These are phyloP conservation scores for Argyresthia albistria DNA, from an alignment of 2,888 invertebrate species.

Conservation along the genomic window DNA sequence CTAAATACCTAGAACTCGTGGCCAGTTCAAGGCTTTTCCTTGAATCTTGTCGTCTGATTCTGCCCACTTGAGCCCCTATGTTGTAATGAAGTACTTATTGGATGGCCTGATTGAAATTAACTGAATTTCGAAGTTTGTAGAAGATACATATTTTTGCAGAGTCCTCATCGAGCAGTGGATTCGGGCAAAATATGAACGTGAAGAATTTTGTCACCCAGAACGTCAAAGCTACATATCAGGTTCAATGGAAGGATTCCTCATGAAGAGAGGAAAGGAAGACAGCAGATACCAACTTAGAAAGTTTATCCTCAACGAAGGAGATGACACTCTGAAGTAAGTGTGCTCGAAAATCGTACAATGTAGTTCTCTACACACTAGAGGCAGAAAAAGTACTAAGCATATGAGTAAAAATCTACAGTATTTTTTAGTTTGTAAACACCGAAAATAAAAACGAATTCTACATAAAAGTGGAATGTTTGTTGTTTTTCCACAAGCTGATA, in stretches of 20 bases:
- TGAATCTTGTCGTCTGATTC: too few relatives aligned
- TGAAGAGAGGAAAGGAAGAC: slow-evolving; percentile 92
- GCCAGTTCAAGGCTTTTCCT: too few relatives aligned
- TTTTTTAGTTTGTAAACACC: too few relatives aligned
- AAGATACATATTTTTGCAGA: slow-evolving; percentile 56
- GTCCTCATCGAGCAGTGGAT: slow-evolving; percentile 93
- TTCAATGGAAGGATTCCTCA: slow-evolving; percentile 87
- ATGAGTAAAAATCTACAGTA: too few relatives aligned
- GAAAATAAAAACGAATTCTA: background rate
- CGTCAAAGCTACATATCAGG: slow-evolving; percentile 85
- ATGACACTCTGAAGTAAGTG: slow-evolving; percentile 81
- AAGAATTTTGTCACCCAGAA: slow-evolving; percentile 88
- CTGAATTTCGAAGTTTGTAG: too few relatives aligned
- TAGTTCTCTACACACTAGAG: too few relatives aligned
- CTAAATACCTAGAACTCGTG: too few relatives aligned
- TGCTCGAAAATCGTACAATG: background rate
- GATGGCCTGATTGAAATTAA: too few relatives aligned
- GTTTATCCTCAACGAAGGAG: slow-evolving; percentile 85
- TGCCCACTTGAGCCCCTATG: too few relatives aligned
- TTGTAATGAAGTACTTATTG: too few relatives aligned
- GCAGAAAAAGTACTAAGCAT: too few relatives aligned
- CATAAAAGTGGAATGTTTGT: background rate
- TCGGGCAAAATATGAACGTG: slow-evolving; percentile 89
- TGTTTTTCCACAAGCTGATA: too few relatives aligned
- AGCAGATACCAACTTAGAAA: slow-evolving; percentile 86